Percentiles rank a stretch among this genome's conserved stretches.
Evolutionary conservation across 1,140 invertebrate species (phyloP).

Genomic region (Neotoxoptera formosana): DNA sequence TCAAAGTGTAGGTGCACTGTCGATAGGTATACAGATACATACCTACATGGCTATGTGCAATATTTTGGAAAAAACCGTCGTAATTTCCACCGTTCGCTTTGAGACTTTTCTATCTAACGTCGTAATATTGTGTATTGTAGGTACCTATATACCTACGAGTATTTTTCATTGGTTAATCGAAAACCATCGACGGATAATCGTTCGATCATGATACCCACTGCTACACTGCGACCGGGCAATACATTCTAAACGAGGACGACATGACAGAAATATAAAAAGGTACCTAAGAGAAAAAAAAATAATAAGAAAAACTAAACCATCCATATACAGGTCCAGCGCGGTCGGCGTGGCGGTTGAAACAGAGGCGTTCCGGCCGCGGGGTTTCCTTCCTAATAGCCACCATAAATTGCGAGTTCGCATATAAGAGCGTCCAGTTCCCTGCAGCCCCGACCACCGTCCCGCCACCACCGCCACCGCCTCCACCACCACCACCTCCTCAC

Average conservation of each 20-base stretch:
- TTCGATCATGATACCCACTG: background rate
- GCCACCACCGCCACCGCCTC: no score
- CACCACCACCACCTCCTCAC: background rate
- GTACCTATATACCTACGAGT: no score
- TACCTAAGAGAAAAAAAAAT: background rate
- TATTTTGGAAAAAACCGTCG: background rate
- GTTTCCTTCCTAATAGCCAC: conserved; percentile 49
- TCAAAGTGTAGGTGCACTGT: background rate
- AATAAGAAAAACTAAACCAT: conserved; percentile 4
- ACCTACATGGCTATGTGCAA: background rate
- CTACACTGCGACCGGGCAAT: background rate
- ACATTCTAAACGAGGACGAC: background rate
- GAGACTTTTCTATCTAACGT: background rate
- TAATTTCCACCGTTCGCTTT: background rate
- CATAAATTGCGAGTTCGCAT: conserved; percentile 50
- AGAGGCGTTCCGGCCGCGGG: conserved; percentile 25
- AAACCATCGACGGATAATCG: background rate
- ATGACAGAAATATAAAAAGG: conserved; percentile 13
- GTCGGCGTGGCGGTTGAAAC: background rate
- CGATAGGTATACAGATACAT: background rate
- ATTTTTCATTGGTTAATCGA: conserved; percentile 20
- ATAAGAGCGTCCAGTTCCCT: background rate
- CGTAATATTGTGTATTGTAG: background rate
- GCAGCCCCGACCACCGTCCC: background rate
- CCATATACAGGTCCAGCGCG: background rate